Evolutionary conservation across 2,113 vertebrate species (phyloP).

Genomic region (Prinia subflava): DNA sequence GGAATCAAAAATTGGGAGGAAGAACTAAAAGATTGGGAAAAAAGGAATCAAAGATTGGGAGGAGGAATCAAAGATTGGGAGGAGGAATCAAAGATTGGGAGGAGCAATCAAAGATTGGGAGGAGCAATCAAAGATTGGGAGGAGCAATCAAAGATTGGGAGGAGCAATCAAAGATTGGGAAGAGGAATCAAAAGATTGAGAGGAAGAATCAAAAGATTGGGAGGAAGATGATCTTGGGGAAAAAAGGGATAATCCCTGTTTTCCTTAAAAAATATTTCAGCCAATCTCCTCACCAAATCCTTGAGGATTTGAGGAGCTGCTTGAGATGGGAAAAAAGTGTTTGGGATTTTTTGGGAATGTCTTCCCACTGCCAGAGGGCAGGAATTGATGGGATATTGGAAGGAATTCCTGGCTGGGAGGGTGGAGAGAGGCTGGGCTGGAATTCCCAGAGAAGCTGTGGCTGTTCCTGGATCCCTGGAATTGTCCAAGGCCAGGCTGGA

Average conservation of each 20-base stretch:
- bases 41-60: not conserved
- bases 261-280: not conserved
- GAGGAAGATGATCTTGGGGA: not conserved
- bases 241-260: not conserved
- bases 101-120: too few relatives aligned
- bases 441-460: not conserved
- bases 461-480: not conserved
- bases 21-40: not conserved
- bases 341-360: not conserved
- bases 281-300: not conserved
- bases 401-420: not conserved
- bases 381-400: not conserved
- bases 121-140: not conserved
- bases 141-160: not conserved
- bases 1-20: not conserved
- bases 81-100: not conserved
- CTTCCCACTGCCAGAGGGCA: not conserved
- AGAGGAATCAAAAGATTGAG: not conserved
- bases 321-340: not conserved
- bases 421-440: too few relatives aligned
- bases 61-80: not conserved
- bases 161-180: not conserved
- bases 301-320: not conserved
- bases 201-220: not conserved
- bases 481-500: rapidly evolving